These are phyloP conservation scores for Caenorhabditis sp. DNA, from an alignment of 2,888 invertebrate genomes.

Conservation along the genomic window DNA sequence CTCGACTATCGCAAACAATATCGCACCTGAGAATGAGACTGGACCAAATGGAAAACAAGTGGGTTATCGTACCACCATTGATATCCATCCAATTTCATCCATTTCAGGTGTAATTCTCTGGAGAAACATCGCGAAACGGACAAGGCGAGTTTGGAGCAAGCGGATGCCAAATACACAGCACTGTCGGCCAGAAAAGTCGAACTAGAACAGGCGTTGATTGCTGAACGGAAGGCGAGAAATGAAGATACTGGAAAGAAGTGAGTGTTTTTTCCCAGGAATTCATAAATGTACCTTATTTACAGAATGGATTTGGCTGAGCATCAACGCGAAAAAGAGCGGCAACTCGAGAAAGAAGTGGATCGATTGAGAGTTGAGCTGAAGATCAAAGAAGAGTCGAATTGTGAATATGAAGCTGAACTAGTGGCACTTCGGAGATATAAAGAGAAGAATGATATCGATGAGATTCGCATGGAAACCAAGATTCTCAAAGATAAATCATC, in stretches of 20 bases:
- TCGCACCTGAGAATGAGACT: slow-evolving; percentile 84
- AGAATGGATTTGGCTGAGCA: slow-evolving; percentile 48
- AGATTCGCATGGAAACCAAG: slow-evolving; percentile 47
- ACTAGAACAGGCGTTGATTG: slow-evolving; percentile 80
- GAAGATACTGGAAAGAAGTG: slow-evolving; percentile 75
- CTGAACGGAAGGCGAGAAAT: slow-evolving; percentile 75
- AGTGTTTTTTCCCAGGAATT: neutral
- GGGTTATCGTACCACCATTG: slow-evolving; percentile 62
- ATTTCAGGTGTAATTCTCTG: slow-evolving; percentile 79
- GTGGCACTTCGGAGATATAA: slow-evolving; percentile 76
- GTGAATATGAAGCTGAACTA: slow-evolving; percentile 76
- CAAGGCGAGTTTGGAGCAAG: slow-evolving; percentile 79
- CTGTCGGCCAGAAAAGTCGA: slow-evolving; percentile 83
- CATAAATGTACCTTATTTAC: neutral
- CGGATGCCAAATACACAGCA: slow-evolving; percentile 85
- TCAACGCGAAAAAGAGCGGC: slow-evolving; percentile 51
- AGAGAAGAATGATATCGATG: slow-evolving; percentile 54
- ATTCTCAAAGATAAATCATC: slow-evolving; percentile 86
- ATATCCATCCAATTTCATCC: neutral
- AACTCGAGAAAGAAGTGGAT: slow-evolving; percentile 51
- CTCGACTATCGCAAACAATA: slow-evolving; percentile 79
- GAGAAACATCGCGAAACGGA: slow-evolving; percentile 81
- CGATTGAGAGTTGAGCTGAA: slow-evolving; percentile 43
- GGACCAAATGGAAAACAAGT: slow-evolving; percentile 86
- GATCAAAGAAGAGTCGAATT: slow-evolving; percentile 77